Percentiles rank a stretch among this genome's conserved stretches.
phyloP scores from a whole-genome alignment of 2,113 vertebrate species.

The Eolophus roseicapilla region DNA sequence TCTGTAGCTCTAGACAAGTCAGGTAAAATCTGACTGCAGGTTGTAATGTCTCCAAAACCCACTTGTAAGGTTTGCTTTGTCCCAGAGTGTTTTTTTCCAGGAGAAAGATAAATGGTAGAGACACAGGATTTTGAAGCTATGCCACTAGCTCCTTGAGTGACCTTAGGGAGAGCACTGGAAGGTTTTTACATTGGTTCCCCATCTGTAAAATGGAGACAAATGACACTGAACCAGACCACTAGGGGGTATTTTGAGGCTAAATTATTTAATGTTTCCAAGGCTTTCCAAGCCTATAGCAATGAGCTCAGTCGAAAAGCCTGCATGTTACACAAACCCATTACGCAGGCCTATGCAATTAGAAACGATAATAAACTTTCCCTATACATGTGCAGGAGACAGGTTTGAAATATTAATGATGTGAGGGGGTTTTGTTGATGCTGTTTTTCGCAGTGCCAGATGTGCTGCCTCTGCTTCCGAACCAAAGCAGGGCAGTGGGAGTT shows the following conservation, averaged over 20 bases:
- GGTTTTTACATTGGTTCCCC: neutral
- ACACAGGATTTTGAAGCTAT: neutral
- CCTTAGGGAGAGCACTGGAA: neutral
- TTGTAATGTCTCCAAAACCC: neutral
- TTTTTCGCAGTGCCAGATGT: conserved; percentile 41
- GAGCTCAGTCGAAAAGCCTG: neutral
- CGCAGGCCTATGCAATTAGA: conserved; percentile 27
- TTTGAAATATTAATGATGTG: conserved; percentile 65
- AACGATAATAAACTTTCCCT: conserved; percentile 36
- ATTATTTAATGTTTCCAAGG: conserved; percentile 37
- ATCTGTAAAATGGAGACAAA: conserved; percentile 49
- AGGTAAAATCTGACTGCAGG: neutral
- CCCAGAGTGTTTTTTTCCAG: neutral
- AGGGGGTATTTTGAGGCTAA: conserved; percentile 29
- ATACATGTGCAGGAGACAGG: conserved; percentile 21
- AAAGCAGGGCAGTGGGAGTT: conserved; percentile 44
- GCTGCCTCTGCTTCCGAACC: conserved; percentile 29
- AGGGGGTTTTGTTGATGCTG: neutral
- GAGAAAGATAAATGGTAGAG: neutral
- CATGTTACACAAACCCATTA: conserved; percentile 6
- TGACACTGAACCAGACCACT: neutral
- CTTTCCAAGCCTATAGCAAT: neutral
- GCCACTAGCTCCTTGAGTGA: neutral
- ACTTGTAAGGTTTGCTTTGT: neutral
- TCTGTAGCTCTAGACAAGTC: neutral